phyloP scores from a whole-genome alignment of 1,140 invertebrate genomes.

The Heliconius nattereri region DNA sequence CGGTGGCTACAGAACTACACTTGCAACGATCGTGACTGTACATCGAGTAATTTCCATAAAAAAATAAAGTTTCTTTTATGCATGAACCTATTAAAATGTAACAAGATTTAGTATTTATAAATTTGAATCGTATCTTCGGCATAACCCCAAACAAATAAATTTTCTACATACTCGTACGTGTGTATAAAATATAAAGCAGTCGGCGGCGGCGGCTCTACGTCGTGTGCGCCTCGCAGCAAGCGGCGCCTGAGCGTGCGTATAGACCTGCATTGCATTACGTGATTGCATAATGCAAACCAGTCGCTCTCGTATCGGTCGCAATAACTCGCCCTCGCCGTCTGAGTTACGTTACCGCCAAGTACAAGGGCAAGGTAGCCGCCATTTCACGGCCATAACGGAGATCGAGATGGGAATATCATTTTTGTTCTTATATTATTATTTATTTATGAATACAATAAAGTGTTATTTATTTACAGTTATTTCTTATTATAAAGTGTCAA shows the following conservation, averaged over 20 bases:
- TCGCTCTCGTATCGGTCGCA: conserved; percentile 48
- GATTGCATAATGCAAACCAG: conserved; percentile 70
- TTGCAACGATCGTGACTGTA: conserved; percentile 1
- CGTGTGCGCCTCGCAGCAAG: conserved; percentile 31
- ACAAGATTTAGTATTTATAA: background rate
- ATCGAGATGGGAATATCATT: background rate
- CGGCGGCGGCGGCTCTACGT: conserved; percentile 23
- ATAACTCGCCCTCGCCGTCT: conserved; percentile 31
- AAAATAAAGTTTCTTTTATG: background rate
- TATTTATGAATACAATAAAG: too few species aligned
- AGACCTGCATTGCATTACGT: conserved; percentile 42
- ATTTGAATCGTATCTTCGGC: background rate
- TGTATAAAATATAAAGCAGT: background rate
- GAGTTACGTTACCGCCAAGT: conserved; percentile 47
- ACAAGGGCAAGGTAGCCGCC: conserved; percentile 53
- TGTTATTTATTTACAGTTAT: too few species aligned
- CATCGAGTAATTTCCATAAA: background rate
- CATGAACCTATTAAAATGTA: background rate
- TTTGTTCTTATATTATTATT: background rate
- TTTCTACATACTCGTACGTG: background rate
- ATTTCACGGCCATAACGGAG: conserved; percentile 43
- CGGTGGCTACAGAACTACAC: conserved; percentile 15
- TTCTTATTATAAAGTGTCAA: too few species aligned
- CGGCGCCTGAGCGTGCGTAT: conserved; percentile 27
- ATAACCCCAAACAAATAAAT: background rate